Evolutionary conservation across 2,113 vertebrate genomes (phyloP).

Genomic region (Pavo muticus): DNA sequence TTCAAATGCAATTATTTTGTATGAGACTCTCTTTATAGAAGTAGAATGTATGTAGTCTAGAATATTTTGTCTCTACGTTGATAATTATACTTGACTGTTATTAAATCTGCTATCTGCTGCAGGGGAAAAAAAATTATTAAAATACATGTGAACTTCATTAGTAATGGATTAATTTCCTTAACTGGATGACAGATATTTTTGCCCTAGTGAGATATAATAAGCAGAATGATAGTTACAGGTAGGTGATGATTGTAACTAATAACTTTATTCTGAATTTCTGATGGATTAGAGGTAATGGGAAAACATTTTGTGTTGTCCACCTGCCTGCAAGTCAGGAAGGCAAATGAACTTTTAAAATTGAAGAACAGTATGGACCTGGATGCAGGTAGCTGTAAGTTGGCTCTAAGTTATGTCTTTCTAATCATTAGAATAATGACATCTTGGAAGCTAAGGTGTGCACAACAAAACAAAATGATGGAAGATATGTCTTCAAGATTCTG

Average conservation of each 20-base stretch:
- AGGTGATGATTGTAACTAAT: conserved; percentile 28
- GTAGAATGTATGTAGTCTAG: background rate
- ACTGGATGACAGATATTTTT: conserved; percentile 93
- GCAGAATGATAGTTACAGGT: conserved; percentile 98
- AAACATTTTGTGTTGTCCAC: background rate
- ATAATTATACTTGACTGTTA: background rate
- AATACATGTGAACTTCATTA: background rate
- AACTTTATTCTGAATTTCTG: background rate
- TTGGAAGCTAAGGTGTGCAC: background rate
- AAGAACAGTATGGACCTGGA: background rate
- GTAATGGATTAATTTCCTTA: conserved; percentile 78
- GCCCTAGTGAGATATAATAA: conserved; percentile 97
- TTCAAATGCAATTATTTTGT: background rate
- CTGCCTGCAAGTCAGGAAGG: background rate
- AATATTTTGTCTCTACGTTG: background rate
- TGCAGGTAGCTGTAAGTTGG: background rate
- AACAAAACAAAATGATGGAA: background rate
- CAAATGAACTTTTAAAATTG: background rate
- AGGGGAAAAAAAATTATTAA: background rate
- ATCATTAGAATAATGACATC: background rate
- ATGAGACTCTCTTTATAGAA: background rate
- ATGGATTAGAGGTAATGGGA: background rate
- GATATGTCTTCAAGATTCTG: background rate
- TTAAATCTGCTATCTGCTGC: background rate
- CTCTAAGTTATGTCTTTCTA: background rate